Conservation (phyloP, 1,140 invertebrate genomes). For the Drosophila kikkawai region DNA sequence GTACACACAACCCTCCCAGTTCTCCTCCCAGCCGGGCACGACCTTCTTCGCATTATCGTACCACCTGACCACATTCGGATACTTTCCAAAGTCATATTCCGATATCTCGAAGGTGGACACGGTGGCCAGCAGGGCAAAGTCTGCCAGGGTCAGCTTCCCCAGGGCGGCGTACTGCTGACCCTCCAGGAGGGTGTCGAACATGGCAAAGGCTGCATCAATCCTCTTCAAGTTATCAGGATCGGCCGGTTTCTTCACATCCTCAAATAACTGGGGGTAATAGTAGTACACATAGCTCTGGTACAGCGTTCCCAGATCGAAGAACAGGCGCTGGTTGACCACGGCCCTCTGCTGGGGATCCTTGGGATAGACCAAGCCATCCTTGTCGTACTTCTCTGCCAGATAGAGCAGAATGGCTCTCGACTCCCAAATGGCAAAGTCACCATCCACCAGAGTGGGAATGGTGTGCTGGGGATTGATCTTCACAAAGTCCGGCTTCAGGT, state of each 20-base stretch:
- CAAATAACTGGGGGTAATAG: slow-evolving; percentile 89
- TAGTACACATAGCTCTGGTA: slow-evolving; percentile 87
- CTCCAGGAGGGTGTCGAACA: slow-evolving; percentile 88
- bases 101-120: slow-evolving; percentile 89
- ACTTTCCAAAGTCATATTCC: slow-evolving; percentile 88
- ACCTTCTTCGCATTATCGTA: slow-evolving; percentile 88
- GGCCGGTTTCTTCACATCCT: slow-evolving; percentile 86
- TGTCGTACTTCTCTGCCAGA: slow-evolving; percentile 88
- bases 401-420: slow-evolving; percentile 91
- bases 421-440: slow-evolving; percentile 88
- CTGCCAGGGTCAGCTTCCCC: slow-evolving; percentile 90
- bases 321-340: slow-evolving; percentile 89
- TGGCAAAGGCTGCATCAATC: slow-evolving; percentile 87
- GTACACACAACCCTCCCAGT: slow-evolving; percentile 86
- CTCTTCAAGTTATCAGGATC: slow-evolving; percentile 88
- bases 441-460: slow-evolving; percentile 89
- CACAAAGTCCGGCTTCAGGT: slow-evolving; percentile 89
- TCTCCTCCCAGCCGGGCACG: slow-evolving; percentile 90
- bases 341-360: slow-evolving; percentile 88
- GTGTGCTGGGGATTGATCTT: slow-evolving; percentile 87
- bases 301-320: slow-evolving; percentile 90
- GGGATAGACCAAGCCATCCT: slow-evolving; percentile 89
- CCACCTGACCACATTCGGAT: slow-evolving; percentile 89
- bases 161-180: slow-evolving; percentile 88
- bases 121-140: slow-evolving; percentile 87